phyloP scores from a whole-genome alignment of 2,113 vertebrate genomes.

The Phalacrocorax pelagicus region DNA sequence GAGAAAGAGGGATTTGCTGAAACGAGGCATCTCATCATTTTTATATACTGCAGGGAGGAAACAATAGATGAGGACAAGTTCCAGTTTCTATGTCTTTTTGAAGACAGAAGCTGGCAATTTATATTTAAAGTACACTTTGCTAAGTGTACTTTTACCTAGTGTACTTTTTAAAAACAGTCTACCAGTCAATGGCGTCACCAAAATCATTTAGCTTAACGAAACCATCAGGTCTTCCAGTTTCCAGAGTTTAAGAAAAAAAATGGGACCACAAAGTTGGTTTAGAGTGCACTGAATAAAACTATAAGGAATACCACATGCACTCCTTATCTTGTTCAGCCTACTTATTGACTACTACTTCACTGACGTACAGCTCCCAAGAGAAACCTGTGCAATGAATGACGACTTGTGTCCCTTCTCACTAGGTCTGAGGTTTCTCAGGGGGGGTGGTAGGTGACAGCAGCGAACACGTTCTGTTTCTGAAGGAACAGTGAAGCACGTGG shows the following conservation, averaged over 20 bases:
- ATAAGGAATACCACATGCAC: background rate
- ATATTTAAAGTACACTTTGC: background rate
- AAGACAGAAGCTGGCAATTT: background rate
- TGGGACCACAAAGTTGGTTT: background rate
- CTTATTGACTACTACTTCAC: background rate
- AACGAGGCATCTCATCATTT: background rate
- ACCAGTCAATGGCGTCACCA: background rate
- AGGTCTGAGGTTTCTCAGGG: background rate
- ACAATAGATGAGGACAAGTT: background rate
- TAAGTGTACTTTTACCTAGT: background rate
- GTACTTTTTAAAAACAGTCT: background rate
- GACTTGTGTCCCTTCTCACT: background rate
- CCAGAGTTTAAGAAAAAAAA: background rate
- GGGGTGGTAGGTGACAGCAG: background rate
- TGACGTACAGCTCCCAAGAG: background rate
- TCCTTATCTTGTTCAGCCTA: background rate
- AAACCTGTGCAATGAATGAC: background rate
- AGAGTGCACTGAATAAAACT: background rate
- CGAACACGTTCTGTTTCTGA: fast-evolving
- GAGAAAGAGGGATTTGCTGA: background rate
- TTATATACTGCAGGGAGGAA: background rate
- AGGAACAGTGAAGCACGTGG: background rate
- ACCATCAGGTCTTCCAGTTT: background rate
- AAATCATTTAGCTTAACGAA: background rate
- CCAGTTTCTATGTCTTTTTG: background rate